Conservation (phyloP, 2,888 invertebrate genomes). For the Xanthostigma xanthostigma region DNA sequence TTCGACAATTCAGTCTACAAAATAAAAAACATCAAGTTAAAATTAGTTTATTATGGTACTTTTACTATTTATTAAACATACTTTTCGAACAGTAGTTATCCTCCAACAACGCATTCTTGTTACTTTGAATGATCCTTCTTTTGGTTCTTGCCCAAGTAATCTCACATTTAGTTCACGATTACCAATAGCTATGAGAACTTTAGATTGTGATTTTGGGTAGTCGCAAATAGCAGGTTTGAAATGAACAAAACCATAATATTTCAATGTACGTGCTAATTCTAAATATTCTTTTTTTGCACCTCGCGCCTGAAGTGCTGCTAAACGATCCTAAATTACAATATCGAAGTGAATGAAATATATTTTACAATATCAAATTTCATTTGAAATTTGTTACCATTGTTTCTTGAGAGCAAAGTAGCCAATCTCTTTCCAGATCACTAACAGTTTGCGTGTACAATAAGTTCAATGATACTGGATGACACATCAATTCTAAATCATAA, state of each 20-base stretch:
- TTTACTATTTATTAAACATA: slow-evolving; percentile 26
- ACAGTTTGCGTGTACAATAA: slow-evolving; percentile 77
- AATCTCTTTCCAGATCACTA: slow-evolving; percentile 73
- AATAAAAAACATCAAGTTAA: not conserved
- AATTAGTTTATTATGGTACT: slow-evolving; percentile 2
- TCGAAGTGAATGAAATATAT: not conserved
- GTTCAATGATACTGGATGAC: slow-evolving; percentile 69
- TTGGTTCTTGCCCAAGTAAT: slow-evolving; percentile 31
- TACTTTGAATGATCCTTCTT: slow-evolving; percentile 80
- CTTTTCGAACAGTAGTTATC: slow-evolving; percentile 69
- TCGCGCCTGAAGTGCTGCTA: slow-evolving; percentile 55
- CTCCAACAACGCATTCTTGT: slow-evolving; percentile 97
- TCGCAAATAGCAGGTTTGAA: slow-evolving; percentile 62
- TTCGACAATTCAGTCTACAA: slow-evolving; percentile 15
- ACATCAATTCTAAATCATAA: slow-evolving; percentile 70
- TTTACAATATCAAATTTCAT: not conserved
- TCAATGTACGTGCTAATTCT: slow-evolving; percentile 65
- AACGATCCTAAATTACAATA: slow-evolving; percentile 28
- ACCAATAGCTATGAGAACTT: slow-evolving; percentile 66
- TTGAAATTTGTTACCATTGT: slow-evolving; percentile 16
- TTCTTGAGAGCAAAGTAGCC: slow-evolving; percentile 64
- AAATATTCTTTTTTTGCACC: slow-evolving; percentile 82
- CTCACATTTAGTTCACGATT: slow-evolving; percentile 71
- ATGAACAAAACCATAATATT: slow-evolving; percentile 80
- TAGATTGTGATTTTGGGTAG: slow-evolving; percentile 53